These are phyloP conservation scores for Daubentonia madagascariensis DNA, from an alignment of 2,113 vertebrate genomes.

Conservation along the genomic window DNA sequence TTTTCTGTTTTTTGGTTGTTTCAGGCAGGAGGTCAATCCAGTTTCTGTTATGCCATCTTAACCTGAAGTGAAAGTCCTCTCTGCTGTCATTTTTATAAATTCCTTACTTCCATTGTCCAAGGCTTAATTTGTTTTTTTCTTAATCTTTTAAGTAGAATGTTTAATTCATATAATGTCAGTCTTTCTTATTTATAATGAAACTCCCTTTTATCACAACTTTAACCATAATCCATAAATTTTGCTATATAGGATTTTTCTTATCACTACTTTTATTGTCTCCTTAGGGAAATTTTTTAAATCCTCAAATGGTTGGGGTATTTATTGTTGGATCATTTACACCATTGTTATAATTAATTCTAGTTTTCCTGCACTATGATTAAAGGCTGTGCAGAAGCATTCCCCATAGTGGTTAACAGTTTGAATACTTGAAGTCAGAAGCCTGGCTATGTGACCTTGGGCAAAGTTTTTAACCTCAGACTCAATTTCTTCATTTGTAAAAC, in stretches of 20 bases:
- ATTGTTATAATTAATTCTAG: slow-evolving; percentile 1
- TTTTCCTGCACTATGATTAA: background rate
- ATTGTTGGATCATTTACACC: background rate
- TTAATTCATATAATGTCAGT: background rate
- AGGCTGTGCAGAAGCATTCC: background rate
- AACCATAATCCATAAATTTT: background rate
- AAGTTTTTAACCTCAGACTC: background rate
- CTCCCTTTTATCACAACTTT: background rate
- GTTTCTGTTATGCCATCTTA: background rate
- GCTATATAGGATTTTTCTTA: background rate
- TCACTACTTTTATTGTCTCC: background rate
- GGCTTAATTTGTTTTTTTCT: background rate
- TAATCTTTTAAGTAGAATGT: background rate
- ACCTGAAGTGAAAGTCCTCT: background rate
- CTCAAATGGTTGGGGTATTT: background rate
- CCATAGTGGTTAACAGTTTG: background rate
- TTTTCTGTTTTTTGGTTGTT: background rate
- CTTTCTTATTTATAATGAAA: background rate
- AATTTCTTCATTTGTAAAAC: slow-evolving; percentile 2
- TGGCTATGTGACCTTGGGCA: background rate
- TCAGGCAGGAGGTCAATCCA: background rate
- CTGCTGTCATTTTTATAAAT: background rate
- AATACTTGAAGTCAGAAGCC: background rate
- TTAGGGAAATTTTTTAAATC: background rate
- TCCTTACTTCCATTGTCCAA: background rate